Percentiles rank a stretch among this genome's conserved stretches.
Conservation (phyloP, 2,888 invertebrate genomes). For the Sympetrum striolatum region DNA sequence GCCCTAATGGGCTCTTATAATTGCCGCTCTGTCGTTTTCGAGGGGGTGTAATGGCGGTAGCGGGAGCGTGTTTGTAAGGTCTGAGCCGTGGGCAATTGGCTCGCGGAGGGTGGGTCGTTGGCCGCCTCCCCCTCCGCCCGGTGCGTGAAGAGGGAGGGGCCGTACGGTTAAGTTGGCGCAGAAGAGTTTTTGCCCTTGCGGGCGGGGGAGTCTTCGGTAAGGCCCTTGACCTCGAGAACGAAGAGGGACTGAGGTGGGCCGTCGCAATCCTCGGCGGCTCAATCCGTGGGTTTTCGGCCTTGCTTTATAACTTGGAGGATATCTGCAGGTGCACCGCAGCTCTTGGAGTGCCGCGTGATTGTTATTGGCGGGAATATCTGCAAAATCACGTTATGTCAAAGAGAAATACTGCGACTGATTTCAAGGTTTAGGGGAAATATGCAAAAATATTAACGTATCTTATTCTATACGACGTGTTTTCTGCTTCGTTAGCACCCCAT, state of each 20-base stretch:
- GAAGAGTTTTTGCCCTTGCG: constrained; percentile 32
- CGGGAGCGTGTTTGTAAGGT: neutral
- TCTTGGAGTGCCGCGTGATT: too few species aligned
- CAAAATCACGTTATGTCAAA: too few species aligned
- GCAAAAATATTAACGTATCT: too few species aligned
- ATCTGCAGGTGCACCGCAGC: too few species aligned
- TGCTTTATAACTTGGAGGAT: too few species aligned
- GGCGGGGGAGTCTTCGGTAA: neutral
- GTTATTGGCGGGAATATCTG: too few species aligned
- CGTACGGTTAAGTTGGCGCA: neutral
- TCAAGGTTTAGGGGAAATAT: too few species aligned
- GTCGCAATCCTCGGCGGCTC: neutral
- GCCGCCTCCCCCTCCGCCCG: neutral
- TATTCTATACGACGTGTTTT: too few species aligned
- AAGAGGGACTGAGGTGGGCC: neutral
- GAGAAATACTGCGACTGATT: too few species aligned
- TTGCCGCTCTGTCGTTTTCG: neutral
- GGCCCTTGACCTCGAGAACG: constrained; percentile 17
- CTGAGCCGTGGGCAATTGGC: neutral
- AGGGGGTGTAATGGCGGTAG: neutral
- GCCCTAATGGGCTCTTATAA: neutral
- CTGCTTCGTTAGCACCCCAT: too few species aligned
- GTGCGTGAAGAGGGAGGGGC: neutral
- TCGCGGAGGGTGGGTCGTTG: constrained; percentile 12
- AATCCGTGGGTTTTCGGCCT: too few species aligned